Evolutionary conservation across 2,113 vertebrate genomes (phyloP), one percentile per base, ranked within the genome.

Genomic region (Tretioscincus oriximinensis): DNA sequence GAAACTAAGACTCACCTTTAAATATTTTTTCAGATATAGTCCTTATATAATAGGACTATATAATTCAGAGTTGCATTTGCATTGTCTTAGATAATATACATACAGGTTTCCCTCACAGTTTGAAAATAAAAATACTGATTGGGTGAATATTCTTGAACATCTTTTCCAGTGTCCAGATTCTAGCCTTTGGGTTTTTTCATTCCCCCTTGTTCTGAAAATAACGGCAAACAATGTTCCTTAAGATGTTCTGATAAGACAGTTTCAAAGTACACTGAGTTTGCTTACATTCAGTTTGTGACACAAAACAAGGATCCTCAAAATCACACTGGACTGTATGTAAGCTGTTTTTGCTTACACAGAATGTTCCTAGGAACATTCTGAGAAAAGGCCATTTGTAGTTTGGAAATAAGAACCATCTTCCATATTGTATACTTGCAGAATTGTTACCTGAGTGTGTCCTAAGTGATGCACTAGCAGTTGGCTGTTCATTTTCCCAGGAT

Each of bases 391-490:
- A 22, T 31, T 61, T 76, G 21, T 69, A 73, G 82, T 81, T 64
- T 85, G 41, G 67, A 71, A 1, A 10, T 66, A 58, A 22, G 3
- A 77, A 78, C 29, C 28, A 3, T 10, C 78, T 35, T 31, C 14
- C n/a, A 82, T 78, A 84, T 29, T 49, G 26, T 14, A 41, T 11
- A 86, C 28, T 65, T 77, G 12, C 66, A 14, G 11, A 86, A 26
- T 80, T 75, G 93, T 91, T 92, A 99, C 98, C 97, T 99, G 98
- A 18, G 97, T 94, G 82, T 99, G 98, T 83, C 97, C 97, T 86
- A 99, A 96, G 87, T 99, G 98, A 95, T 99, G 98, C 88, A 99
- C 95, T 63, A 97, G 93, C 70, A 99, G 88, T 2, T 98, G 98
- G 89, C 94, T 98, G 51, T 80, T 91, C 90, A 97, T 95, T 92